Base-by-base conservation (phyloP, 2,888 invertebrate genomes). In the Macropis europaea region DNA sequence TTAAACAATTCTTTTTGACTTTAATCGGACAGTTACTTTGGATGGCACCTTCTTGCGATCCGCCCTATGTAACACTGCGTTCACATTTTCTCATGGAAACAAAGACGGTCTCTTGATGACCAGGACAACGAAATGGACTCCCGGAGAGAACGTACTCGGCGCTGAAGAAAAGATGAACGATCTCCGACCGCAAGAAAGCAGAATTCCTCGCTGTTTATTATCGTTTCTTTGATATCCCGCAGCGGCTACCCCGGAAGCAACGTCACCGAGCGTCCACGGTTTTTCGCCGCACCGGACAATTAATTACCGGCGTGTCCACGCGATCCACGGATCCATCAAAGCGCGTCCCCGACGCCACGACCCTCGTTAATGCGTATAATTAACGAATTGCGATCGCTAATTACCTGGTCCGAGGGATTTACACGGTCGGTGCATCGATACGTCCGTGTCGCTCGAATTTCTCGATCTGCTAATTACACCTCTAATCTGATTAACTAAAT, bases 271-370 rank as follows among this genome's bases (percentile, higher is more conserved):
- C 6, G 26, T 28, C 30, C 36, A 19, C 38, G 30, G 11, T 64
- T 68, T 69, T 68, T 73, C 48, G 59, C 17, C 36, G 11, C n/a
- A 11, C 30, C 42, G 40, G 62, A 71, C 68, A 76, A 80, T 80
- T 78, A 81, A 81, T 81, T 76, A 79, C 48, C 53, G 15, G n/a
- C 43, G 40, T 38, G 19, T 28, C 81, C 81, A 81, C 79, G 81
- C 81, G 79, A 81, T 78, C 66, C 70, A 34, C 4, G 54, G 45
- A 81, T 81, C 80, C 69, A 76, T 81, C 77, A 82, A 45, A 42
- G 50, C 28, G 22, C 30, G 26, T 34, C 40, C n/a, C 26, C 45
- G 40, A 15, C 53, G 71, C 19, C 59, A 30, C 30, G 28, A 9
- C 47, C 26, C 60, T 57, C 69, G 67, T 82, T 80, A 82, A 82